Percentiles rank a stretch among this genome's conserved stretches.
phyloP scores from a whole-genome alignment of 2,797 vertebrate genomes.

The Periophthalmus magnuspinnatus region DNA sequence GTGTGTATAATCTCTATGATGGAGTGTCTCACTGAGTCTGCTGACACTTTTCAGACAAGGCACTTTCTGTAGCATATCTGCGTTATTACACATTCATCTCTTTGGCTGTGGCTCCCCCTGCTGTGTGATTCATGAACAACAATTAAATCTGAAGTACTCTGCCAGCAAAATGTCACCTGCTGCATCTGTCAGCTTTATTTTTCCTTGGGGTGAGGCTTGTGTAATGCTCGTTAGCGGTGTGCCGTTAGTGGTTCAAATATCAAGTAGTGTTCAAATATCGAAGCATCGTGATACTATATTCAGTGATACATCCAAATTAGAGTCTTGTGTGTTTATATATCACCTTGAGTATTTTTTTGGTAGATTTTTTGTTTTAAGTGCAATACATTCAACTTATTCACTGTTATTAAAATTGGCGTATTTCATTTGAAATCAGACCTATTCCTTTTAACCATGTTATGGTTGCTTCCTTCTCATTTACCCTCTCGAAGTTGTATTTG shows the following conservation, averaged over 20 bases:
- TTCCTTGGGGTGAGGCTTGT: not conserved
- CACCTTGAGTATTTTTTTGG: too few species aligned
- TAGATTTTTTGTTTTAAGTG: too few species aligned
- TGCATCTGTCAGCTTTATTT: not conserved
- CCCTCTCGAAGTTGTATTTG: too few species aligned
- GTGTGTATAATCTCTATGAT: not conserved
- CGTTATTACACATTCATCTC: conserved; percentile 22
- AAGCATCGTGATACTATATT: too few species aligned
- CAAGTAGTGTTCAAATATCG: too few species aligned
- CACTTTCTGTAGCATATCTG: not conserved
- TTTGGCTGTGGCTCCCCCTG: conserved; percentile 43
- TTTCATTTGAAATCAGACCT: too few species aligned
- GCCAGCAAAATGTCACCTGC: conserved; percentile 17
- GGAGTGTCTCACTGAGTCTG: not conserved
- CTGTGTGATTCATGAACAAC: conserved; percentile 19
- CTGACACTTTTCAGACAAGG: conserved; percentile 1
- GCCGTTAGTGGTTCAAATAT: not conserved
- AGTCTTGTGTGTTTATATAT: too few species aligned
- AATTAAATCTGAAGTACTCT: not conserved
- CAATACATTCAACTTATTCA: too few species aligned
- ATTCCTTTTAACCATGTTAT: too few species aligned
- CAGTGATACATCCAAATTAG: too few species aligned
- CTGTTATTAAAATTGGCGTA: too few species aligned
- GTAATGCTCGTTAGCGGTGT: not conserved
- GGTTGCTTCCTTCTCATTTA: too few species aligned